phyloP scores from a whole-genome alignment of 2,888 invertebrate genomes.

The Morpho achilles region DNA sequence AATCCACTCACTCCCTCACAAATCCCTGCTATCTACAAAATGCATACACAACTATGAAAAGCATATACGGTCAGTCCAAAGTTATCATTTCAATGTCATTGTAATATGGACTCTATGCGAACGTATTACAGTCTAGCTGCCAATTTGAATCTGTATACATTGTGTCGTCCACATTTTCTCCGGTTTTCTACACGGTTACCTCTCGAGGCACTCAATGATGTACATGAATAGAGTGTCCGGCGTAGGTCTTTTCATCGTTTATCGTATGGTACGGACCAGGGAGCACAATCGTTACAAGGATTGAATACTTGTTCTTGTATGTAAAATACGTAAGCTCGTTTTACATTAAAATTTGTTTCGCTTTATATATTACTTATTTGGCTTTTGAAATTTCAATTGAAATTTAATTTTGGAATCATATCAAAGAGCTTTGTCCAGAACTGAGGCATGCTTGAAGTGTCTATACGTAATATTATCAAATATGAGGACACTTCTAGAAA shows the following conservation, averaged over 20 bases:
- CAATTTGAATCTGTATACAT: slow-evolving; percentile 8
- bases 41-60: slow-evolving; percentile 13
- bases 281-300: slow-evolving; percentile 52
- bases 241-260: slow-evolving; percentile 61
- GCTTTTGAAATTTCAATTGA: not conserved
- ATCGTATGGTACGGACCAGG: slow-evolving; percentile 51
- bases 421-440: not conserved
- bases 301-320: slow-evolving; percentile 25
- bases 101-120: slow-evolving; percentile 14
- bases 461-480: too few species aligned
- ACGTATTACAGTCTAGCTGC: slow-evolving; percentile 1
- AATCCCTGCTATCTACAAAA: slow-evolving; percentile 22
- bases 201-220: slow-evolving; percentile 52
- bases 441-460: not conserved
- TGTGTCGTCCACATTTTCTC: slow-evolving; percentile 26
- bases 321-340: not conserved
- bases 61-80: slow-evolving; percentile 11
- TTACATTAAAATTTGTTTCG: not conserved
- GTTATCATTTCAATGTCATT: slow-evolving; percentile 4
- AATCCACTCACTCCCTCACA: slow-evolving; percentile 17
- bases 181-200: slow-evolving; percentile 56
- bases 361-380: not conserved
- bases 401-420: not conserved
- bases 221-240: slow-evolving; percentile 70
- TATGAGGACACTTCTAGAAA: too few species aligned